These are phyloP conservation scores for Plecturocebus donacophilus DNA, from an alignment of 2,113 vertebrate species.

Conservation along the genomic window DNA sequence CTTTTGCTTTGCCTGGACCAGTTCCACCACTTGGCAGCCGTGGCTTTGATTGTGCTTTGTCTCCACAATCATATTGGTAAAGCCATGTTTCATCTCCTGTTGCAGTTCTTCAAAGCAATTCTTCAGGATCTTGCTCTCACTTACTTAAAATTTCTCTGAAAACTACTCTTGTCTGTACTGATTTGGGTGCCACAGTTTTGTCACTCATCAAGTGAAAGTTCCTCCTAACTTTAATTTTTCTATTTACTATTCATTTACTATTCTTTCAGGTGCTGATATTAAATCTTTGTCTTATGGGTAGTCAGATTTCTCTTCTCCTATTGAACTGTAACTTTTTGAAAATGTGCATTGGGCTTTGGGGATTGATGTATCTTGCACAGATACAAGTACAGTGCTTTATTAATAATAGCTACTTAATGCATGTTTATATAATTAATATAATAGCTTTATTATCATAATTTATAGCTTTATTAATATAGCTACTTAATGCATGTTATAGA, in stretches of 20 bases:
- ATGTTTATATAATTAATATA: too few relatives aligned
- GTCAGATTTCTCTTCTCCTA: not conserved
- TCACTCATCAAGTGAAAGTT: not conserved
- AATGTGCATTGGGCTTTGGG: not conserved
- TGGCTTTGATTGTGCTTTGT: not conserved
- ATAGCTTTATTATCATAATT: too few relatives aligned
- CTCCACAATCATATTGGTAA: not conserved
- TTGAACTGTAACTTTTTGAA: not conserved
- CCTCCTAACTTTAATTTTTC: not conserved
- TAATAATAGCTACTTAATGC: not conserved
- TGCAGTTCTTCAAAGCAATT: not conserved
- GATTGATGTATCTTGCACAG: not conserved
- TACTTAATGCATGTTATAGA: too few relatives aligned
- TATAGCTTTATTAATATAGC: too few relatives aligned
- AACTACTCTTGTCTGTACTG: not conserved
- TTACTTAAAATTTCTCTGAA: not conserved
- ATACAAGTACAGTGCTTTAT: not conserved
- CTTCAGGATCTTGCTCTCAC: not conserved
- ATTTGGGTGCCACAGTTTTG: not conserved
- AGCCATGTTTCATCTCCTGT: not conserved
- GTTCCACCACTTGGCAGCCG: not conserved
- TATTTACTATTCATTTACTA: too few relatives aligned
- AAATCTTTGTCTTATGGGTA: not conserved
- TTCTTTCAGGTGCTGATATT: not conserved
- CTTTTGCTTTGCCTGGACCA: not conserved